A percentile compares a stretch with the other conserved stretches of the same genome.
phyloP scores from a whole-genome alignment of 2,888 invertebrate genomes.

The Sepiola atlantica region DNA sequence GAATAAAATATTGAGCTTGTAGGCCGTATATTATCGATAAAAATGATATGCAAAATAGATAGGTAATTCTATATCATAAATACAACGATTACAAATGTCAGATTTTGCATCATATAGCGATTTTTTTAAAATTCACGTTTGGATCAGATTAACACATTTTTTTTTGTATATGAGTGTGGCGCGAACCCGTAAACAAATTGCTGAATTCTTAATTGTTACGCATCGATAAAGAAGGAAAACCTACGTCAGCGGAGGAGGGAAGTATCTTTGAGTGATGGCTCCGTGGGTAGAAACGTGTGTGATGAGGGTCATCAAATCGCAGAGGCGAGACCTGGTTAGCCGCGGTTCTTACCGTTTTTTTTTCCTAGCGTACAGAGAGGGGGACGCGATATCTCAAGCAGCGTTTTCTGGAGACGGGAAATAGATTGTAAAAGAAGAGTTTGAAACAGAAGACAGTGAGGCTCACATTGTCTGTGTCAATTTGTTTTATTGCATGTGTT shows the following conservation, averaged over 20 bases:
- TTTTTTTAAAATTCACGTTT: no score
- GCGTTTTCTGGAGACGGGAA: neutral
- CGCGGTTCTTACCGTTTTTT: neutral
- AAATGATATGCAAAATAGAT: no score
- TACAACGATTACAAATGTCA: no score
- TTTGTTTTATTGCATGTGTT: slow-evolving; percentile 11
- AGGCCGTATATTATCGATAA: no score
- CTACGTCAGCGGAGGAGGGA: neutral
- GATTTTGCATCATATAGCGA: no score
- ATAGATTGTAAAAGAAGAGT: neutral
- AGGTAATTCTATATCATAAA: no score
- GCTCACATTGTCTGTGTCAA: slow-evolving; percentile 21
- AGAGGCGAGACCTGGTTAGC: neutral
- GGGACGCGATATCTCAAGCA: neutral
- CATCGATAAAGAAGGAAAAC: neutral
- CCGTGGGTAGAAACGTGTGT: neutral
- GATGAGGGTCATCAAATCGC: neutral
- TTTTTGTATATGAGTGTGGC: neutral
- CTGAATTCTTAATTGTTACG: neutral
- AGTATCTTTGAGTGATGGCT: neutral
- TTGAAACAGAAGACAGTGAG: neutral
- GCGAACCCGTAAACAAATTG: neutral
- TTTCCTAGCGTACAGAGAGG: neutral
- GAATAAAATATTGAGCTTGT: no score
- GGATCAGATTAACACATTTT: no score